Percentiles rank a stretch among this genome's conserved stretches.
phyloP scores from a whole-genome alignment of 2,888 invertebrate genomes.

The Odiellus spinosus region DNA sequence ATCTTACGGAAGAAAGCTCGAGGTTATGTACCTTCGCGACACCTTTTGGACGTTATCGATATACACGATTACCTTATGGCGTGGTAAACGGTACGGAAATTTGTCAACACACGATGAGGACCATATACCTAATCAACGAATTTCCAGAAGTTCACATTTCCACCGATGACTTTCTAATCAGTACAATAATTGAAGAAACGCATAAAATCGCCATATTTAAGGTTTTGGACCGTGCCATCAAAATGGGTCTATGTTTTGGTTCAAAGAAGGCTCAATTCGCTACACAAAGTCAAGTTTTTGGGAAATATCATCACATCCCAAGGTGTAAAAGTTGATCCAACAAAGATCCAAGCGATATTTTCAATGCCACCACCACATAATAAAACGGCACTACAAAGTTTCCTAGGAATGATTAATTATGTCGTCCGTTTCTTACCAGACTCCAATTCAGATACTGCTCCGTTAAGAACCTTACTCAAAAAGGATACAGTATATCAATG shows the following conservation, averaged over 20 bases:
- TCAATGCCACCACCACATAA: constrained; percentile 2
- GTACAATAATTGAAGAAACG: background rate
- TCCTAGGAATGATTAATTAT: constrained; percentile 4
- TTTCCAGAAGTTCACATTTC: constrained; percentile 1
- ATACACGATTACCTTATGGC: constrained; percentile 25
- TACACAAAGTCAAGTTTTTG: constrained; percentile 2
- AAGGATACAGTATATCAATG: constrained; percentile 3
- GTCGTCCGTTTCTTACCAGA: background rate
- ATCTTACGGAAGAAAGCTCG: constrained; percentile 24
- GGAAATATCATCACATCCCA: constrained; percentile 3
- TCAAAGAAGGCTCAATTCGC: constrained; percentile 2
- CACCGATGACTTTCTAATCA: constrained; percentile 1
- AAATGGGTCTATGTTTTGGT: constrained; percentile 2
- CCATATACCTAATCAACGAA: background rate
- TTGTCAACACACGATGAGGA: constrained; percentile 21
- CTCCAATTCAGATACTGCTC: background rate
- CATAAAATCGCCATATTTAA: constrained; percentile 2
- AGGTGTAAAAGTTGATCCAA: constrained; percentile 5
- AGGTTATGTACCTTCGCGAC: constrained; percentile 26
- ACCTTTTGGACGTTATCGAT: constrained; percentile 25
- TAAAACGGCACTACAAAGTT: constrained; percentile 3
- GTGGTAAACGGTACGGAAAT: constrained; percentile 25
- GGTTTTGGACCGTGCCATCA: constrained; percentile 1
- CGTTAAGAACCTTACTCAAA: background rate
- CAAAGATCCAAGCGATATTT: constrained; percentile 3